phyloP scores from a whole-genome alignment of 2,888 invertebrate genomes.

The Drosophila parthenogenetica region DNA sequence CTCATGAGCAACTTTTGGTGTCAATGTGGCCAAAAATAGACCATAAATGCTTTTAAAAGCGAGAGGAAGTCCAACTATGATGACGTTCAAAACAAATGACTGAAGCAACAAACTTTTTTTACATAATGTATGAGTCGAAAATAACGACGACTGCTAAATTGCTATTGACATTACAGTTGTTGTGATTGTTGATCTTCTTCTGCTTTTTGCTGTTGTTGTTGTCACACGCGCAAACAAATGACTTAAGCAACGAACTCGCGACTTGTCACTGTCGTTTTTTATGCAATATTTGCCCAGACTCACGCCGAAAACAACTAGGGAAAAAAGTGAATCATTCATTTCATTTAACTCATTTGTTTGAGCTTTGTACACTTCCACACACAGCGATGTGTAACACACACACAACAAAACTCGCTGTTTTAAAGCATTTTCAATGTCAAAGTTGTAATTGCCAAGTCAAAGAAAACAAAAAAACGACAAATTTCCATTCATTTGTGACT shows the following conservation, averaged over 20 bases:
- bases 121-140: conserved; percentile 40
- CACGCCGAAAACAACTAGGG: conserved; percentile 17
- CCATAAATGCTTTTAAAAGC: neutral
- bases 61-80: conserved; percentile 33
- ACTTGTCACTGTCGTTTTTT: conserved; percentile 27
- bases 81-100: conserved; percentile 35
- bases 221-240: conserved; percentile 65
- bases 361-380: conserved; percentile 41
- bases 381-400: conserved; percentile 17
- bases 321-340: conserved; percentile 50
- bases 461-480: conserved; percentile 13
- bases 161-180: conserved; percentile 45
- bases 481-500: conserved; percentile 35
- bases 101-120: conserved; percentile 55
- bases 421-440: conserved; percentile 65
- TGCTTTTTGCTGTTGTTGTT: conserved; percentile 24
- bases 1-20: conserved; percentile 35
- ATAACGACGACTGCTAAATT: conserved; percentile 16
- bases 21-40: conserved; percentile 47
- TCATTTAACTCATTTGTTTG: conserved; percentile 47
- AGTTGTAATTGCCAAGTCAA: conserved; percentile 59
- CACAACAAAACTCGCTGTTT: conserved; percentile 30
- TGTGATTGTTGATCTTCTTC: conserved; percentile 18
- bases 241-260: conserved; percentile 62
- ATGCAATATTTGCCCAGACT: conserved; percentile 61